Conservation (phyloP, 2,888 invertebrate genomes). For the Sturmia bella region DNA sequence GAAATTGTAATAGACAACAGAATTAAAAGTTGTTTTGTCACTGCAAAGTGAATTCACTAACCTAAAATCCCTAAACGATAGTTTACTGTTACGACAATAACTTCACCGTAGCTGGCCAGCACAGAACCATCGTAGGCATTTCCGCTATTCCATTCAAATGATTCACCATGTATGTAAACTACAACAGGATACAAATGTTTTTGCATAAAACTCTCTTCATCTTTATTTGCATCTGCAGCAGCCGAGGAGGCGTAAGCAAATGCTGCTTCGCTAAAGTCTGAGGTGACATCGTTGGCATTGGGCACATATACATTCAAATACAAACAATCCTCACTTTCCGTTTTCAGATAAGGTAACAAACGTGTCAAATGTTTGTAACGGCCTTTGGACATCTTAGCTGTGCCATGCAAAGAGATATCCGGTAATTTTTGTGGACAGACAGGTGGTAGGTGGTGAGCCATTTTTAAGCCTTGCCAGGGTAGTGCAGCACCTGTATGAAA, state of each 20-base stretch:
- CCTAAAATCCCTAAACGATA: constrained; percentile 92
- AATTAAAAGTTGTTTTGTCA: constrained; percentile 19
- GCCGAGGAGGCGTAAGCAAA: constrained; percentile 37
- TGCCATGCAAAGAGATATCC: constrained; percentile 83
- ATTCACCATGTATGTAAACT: constrained; percentile 96
- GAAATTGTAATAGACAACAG: constrained; percentile 12
- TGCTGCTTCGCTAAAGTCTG: neutral
- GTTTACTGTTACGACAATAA: constrained; percentile 93
- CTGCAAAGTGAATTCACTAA: constrained; percentile 81
- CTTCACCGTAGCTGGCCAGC: constrained; percentile 94
- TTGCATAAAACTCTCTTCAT: constrained; percentile 78
- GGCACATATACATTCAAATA: constrained; percentile 96
- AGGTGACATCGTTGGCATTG: constrained; percentile 25
- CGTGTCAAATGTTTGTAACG: constrained; percentile 88
- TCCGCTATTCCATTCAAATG: constrained; percentile 98
- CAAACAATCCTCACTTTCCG: constrained; percentile 93
- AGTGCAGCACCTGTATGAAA: constrained; percentile 86
- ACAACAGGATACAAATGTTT: constrained; percentile 89
- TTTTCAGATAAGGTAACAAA: constrained; percentile 86
- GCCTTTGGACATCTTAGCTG: constrained; percentile 85
- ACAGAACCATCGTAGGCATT: constrained; percentile 98
- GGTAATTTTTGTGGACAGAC: constrained; percentile 94
- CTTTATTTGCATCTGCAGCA: constrained; percentile 48
- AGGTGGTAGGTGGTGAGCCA: constrained; percentile 88
- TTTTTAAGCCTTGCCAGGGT: constrained; percentile 88